Evolutionary conservation across 2,113 vertebrate species (phyloP).

Genomic region (Tamias sibiricus): DNA sequence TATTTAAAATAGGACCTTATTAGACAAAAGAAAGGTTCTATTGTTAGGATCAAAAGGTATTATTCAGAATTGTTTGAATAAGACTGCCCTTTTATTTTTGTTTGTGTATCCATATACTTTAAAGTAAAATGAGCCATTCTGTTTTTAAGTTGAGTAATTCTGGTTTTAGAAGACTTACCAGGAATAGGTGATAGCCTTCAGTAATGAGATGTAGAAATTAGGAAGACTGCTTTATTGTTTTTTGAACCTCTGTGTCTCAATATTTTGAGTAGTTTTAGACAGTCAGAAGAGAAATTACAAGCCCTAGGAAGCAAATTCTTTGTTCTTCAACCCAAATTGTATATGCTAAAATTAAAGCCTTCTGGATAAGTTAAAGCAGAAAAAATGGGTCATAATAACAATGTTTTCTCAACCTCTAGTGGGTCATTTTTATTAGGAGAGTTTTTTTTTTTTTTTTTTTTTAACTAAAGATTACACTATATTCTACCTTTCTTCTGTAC

Average conservation of each 20-base stretch:
- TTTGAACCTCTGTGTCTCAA: slow-evolving; percentile 20
- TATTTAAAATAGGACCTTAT: slow-evolving; percentile 38
- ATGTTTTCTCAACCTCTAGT: slow-evolving; percentile 28
- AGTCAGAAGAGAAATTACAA: slow-evolving; percentile 55
- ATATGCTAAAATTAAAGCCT: slow-evolving; percentile 72
- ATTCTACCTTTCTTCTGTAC: background rate
- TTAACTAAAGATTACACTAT: background rate
- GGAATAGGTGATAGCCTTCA: background rate
- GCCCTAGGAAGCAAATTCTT: slow-evolving; percentile 45
- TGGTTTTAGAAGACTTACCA: slow-evolving; percentile 2
- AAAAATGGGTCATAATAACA: slow-evolving; percentile 73
- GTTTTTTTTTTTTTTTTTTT: background rate
- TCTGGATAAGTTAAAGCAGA: slow-evolving; percentile 53
- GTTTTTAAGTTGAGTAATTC: slow-evolving; percentile 12
- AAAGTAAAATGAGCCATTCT: slow-evolving; percentile 34
- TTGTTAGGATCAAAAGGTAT: background rate
- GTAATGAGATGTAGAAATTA: background rate
- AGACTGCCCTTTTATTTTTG: slow-evolving; percentile 10
- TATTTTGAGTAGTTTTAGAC: slow-evolving; percentile 43
- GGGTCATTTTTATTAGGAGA: slow-evolving; percentile 22
- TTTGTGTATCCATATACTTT: background rate
- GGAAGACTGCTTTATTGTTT: slow-evolving; percentile 27
- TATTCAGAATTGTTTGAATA: slow-evolving; percentile 22
- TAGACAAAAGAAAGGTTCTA: background rate
- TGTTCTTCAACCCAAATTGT: slow-evolving; percentile 73